Percentiles rank a stretch among this genome's conserved stretches.
Conservation (phyloP, 2,797 vertebrate species). For the Danio kyathit region DNA sequence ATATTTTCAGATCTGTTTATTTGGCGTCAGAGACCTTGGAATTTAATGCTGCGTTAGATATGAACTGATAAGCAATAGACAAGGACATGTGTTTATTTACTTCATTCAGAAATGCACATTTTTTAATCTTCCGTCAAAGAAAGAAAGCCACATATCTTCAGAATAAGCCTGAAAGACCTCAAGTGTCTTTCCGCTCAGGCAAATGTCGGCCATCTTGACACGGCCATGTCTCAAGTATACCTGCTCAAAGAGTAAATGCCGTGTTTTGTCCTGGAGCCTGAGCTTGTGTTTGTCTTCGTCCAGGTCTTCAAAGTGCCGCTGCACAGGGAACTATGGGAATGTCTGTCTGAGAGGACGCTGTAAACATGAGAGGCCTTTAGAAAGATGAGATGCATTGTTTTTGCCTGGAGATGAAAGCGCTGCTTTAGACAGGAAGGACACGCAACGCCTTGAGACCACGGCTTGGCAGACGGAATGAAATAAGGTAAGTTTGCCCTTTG, state of each 20-base stretch:
- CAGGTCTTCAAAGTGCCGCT: slow-evolving; percentile 33
- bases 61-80: no score
- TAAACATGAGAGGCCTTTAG: slow-evolving; percentile 22
- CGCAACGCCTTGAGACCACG: not conserved
- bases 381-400: slow-evolving; percentile 1
- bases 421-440: slow-evolving; percentile 34
- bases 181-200: not conserved
- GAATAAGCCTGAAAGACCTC: not conserved
- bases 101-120: no score
- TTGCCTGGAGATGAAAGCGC: slow-evolving; percentile 6
- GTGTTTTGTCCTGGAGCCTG: slow-evolving; percentile 39
- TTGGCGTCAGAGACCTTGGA: no score
- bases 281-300: slow-evolving; percentile 37
- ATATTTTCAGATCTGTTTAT: no score
- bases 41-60: no score
- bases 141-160: no score
- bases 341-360: slow-evolving; percentile 12
- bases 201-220: slow-evolving; percentile 5
- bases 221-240: slow-evolving; percentile 29
- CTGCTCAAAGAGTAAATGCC: slow-evolving; percentile 44
- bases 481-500: not conserved
- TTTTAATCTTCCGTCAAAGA: no score
- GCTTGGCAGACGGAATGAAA: slow-evolving; percentile 11
- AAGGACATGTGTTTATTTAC: no score
- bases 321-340: slow-evolving; percentile 14